phyloP scores from a whole-genome alignment of 2,797 vertebrate genomes.

The Heteromormyrus szaboi region DNA sequence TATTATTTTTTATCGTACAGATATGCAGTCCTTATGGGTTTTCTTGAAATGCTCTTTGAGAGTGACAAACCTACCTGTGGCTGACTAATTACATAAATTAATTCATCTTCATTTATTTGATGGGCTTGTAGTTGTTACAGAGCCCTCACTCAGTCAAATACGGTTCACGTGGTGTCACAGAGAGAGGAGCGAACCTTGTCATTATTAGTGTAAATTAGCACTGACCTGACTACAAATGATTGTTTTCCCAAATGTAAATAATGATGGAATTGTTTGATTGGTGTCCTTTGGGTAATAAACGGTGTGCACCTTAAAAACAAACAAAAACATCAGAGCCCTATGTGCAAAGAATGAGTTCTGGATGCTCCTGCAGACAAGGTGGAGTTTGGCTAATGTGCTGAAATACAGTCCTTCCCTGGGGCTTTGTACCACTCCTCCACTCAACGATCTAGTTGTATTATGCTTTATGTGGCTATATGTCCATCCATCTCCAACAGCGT shows the following conservation, averaged over 20 bases:
- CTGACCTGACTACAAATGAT: neutral
- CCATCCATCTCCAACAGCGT: neutral
- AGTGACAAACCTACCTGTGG: neutral
- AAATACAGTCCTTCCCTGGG: neutral
- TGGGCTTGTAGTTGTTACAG: neutral
- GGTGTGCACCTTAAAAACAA: neutral
- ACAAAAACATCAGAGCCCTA: neutral
- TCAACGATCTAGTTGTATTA: neutral
- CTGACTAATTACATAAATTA: constrained; percentile 5
- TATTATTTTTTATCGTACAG: neutral
- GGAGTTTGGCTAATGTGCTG: constrained; percentile 1
- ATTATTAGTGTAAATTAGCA: neutral
- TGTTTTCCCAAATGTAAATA: neutral
- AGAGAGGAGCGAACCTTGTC: neutral
- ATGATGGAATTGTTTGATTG: neutral
- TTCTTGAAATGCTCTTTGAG: neutral
- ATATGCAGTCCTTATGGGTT: neutral
- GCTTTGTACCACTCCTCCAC: neutral
- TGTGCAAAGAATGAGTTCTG: neutral
- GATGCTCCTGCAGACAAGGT: neutral
- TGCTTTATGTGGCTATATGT: neutral
- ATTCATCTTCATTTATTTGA: neutral
- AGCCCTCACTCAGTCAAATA: neutral
- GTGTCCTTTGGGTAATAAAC: neutral
- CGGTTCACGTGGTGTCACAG: neutral